Evolutionary conservation across 2,797 vertebrate species (phyloP).

Genomic region (Acridotheres tristis): DNA sequence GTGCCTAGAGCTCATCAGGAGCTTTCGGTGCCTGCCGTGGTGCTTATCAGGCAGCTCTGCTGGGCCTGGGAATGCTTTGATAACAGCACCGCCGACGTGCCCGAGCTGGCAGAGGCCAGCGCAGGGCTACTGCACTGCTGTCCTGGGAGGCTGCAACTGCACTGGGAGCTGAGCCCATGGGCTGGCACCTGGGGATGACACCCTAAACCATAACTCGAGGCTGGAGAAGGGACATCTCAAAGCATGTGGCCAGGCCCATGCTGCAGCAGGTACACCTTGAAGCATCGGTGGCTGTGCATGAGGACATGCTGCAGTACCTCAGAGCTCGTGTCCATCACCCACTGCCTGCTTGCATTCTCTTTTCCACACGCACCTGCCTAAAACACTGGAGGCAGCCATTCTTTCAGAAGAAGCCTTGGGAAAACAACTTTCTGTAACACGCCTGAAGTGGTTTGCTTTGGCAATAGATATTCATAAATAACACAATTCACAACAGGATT

Average conservation of each 20-base stretch:
- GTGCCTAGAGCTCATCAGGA: neutral
- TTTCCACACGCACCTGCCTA: neutral
- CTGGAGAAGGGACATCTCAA: neutral
- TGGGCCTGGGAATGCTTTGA: neutral
- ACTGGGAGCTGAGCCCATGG: neutral
- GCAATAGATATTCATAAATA: neutral
- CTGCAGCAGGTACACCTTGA: neutral
- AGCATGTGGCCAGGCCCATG: neutral
- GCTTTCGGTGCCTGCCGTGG: neutral
- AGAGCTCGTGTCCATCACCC: fast-evolving
- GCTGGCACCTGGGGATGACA: neutral
- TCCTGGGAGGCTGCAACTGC: neutral
- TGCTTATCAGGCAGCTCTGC: neutral
- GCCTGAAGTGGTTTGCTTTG: neutral
- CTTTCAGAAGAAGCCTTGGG: neutral
- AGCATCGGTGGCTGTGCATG: too few relatives aligned
- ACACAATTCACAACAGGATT: neutral
- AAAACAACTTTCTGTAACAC: neutral
- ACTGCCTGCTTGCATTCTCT: neutral
- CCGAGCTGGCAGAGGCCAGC: fast-evolving
- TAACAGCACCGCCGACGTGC: fast-evolving
- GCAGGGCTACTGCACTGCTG: neutral
- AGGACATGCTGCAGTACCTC: neutral
- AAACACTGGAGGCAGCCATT: neutral
- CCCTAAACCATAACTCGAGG: neutral